Conservation (phyloP, 2,113 vertebrate genomes). For the Phaethon lepturus region DNA sequence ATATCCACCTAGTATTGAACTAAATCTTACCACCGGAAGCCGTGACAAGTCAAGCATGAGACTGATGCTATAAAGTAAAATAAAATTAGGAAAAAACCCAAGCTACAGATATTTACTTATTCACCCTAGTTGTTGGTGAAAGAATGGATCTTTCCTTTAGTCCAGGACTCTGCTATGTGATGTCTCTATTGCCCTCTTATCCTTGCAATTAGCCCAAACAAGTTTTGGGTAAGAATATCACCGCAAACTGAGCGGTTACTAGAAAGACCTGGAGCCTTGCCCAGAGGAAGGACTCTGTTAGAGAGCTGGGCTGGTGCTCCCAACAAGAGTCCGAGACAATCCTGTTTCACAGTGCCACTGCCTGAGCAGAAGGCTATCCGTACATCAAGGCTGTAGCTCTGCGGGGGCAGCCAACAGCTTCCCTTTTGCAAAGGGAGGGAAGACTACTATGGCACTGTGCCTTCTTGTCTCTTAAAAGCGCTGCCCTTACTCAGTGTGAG, state of each 20-base stretch:
- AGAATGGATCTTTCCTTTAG: background rate
- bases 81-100: rapidly evolving
- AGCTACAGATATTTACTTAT: background rate
- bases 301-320: background rate
- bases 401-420: background rate
- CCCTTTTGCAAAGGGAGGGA: background rate
- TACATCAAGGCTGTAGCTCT: background rate
- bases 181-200: rapidly evolving
- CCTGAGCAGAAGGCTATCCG: background rate
- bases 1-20: rapidly evolving
- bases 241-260: background rate
- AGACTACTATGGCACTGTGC: background rate
- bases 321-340: background rate
- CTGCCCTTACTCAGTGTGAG: background rate
- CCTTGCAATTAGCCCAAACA: background rate
- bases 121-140: background rate
- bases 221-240: background rate
- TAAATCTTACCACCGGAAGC: background rate
- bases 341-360: background rate
- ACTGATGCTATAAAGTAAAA: background rate
- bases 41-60: background rate
- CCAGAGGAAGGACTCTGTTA: background rate
- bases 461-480: no score
- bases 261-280: background rate
- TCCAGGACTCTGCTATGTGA: rapidly evolving